These are phyloP conservation scores for Xanthia togata DNA, from an alignment of 2,888 invertebrate genomes.

Conservation along the genomic window DNA sequence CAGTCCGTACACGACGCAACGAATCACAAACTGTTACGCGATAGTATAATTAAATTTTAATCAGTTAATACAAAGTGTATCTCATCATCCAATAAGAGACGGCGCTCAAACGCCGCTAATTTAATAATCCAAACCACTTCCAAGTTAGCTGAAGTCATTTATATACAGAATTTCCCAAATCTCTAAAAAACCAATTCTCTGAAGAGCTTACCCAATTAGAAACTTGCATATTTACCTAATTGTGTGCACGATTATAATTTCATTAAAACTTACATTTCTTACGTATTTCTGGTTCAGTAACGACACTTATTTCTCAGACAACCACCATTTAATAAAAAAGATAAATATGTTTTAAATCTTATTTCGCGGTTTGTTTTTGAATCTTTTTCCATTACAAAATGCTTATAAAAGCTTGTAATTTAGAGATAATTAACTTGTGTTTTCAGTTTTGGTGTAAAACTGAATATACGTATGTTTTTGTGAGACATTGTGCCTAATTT, in stretches of 20 bases:
- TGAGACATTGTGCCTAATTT: slow-evolving; percentile 25
- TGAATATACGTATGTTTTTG: neutral
- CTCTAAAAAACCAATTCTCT: slow-evolving; percentile 46
- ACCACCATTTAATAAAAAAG: too few relatives aligned
- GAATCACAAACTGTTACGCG: too few relatives aligned
- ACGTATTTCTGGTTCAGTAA: slow-evolving; percentile 3
- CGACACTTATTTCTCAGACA: too few relatives aligned
- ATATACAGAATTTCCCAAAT: slow-evolving; percentile 32
- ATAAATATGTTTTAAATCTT: too few relatives aligned
- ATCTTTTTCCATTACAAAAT: neutral
- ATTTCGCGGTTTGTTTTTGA: neutral
- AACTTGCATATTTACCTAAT: slow-evolving; percentile 37
- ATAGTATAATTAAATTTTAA: too few relatives aligned
- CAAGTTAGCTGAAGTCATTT: slow-evolving; percentile 33
- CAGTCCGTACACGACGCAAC: too few relatives aligned
- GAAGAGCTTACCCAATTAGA: slow-evolving; percentile 40
- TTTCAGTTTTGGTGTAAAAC: neutral
- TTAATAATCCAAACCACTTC: slow-evolving; percentile 41
- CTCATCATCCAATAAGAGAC: neutral
- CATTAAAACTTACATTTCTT: slow-evolving; percentile 22
- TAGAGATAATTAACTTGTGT: neutral
- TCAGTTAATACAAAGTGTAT: neutral
- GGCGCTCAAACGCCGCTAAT: slow-evolving; percentile 32
- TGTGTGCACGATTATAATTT: slow-evolving; percentile 27
- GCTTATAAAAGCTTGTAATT: neutral